Base-by-base conservation (phyloP, 2,888 invertebrate genomes). In the Piscicola geometra region DNA sequence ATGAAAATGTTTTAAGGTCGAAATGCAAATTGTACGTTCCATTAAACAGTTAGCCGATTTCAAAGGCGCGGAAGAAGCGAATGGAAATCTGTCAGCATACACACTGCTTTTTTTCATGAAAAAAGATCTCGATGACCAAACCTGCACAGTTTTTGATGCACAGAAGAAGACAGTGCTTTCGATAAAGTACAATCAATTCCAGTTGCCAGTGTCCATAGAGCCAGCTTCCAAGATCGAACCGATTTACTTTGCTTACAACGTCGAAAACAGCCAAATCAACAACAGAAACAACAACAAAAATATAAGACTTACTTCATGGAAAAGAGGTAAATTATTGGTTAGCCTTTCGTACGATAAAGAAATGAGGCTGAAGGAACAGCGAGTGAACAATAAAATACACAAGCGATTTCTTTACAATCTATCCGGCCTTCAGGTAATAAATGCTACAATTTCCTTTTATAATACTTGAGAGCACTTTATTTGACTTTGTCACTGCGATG, bases 101-200 rank as follows among this genome's bases (percentile, higher is more conserved):
- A 41, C 41, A 15, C 41, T 41, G 15, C 60, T 56, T 3, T 25
- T 56, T 18, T 21, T 3, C 25, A 56, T 56, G 5, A n/a, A 56
- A 56, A 21, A 95, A 83, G 94, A 95, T 83, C 93, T 94, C 84
- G 92, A 92, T 78, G 91, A 91, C 66, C 92, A 93, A 80, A 90
- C 91, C 56, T 94, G 95, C 86, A 93, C 92, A 0, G 92, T 96
- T 84, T 93, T 92, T 82, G 93, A 94, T 84, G 89, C 91, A 79
- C 91, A 92, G 78, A 89, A 91, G 78, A 90, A 90, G 77, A 91
- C 93, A 21, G 88, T 97, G 41, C 88, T 97, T 77, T 91, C 92
- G 0, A 91, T 94, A 71, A 90, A 91, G 25, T 96, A 93, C 83
- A 94, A 96, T 86, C 91, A 90, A 47, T 92, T 93, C 60, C 95